Evolutionary conservation across 2,797 vertebrate genomes (phyloP), one percentile per base, ranked within the genome.

Genomic region (Cyprinella venusta): DNA sequence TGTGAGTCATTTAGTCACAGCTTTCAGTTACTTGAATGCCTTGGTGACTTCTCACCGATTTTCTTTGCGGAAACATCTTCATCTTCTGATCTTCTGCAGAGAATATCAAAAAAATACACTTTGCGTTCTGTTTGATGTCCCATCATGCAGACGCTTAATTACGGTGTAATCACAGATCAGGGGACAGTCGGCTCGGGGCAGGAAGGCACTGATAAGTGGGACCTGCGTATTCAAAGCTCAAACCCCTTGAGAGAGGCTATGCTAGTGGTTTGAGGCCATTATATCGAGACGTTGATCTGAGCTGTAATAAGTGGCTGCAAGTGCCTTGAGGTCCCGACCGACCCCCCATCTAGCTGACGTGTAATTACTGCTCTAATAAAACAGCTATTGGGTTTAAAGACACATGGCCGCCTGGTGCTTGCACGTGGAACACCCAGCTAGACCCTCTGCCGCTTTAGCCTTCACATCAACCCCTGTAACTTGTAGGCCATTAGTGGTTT

Each of bases 341-440:
- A 68, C 85, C 82, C 82, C 80, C 88, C 87, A 85, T 65, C 79
- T 71, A 68, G 84, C 82, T 76, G 86, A 86, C 12, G 48, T 87
- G 87, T 92, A 92, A 93, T 94, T 93, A 92, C 89, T 88, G 68
- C 80, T 82, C 90, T 88, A 90, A 91, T 92, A 91, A 92, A 93
- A 90, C 86, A 86, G 90, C 85, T 85, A 63, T 82, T 84, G 81
- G 81, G 33, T 79, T 85, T 84, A 71, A 75, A 75, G 75, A 76
- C 81, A 69, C 76, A 74, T 69, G 70, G 76, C 67, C 15, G 75
- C 65, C 56, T 77, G 68, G 33, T 56, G 77, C 33, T 21, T 69
- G 85, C 71, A 80, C 18, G 36, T 86, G 84, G 87, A 88, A 88
- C 87, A 88, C 87, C 87, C 87, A 87, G 67, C 33, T 68, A 74